A percentile compares a stretch with the other conserved stretches of the same genome.
Conservation (phyloP, 2,888 invertebrate species). For the Geophilus truncorum region DNA sequence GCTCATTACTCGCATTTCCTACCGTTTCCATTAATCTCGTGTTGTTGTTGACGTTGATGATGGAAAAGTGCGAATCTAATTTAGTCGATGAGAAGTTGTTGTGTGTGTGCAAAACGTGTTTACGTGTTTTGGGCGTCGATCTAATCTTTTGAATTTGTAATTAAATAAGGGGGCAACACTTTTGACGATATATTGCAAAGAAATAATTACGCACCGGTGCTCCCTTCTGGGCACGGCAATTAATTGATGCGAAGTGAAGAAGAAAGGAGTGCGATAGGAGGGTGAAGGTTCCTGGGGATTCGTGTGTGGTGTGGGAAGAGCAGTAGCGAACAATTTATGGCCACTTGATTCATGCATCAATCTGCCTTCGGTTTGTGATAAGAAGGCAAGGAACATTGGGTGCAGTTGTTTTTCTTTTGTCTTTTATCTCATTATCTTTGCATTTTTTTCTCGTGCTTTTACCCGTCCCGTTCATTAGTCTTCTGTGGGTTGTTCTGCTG, state of each 20-base stretch:
- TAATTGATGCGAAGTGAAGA: background rate
- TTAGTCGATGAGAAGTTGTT: background rate
- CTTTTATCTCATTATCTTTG: background rate
- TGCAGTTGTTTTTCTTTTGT: background rate
- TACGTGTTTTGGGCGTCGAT: background rate
- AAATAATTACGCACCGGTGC: background rate
- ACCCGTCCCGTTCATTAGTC: background rate
- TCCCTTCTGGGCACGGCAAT: background rate
- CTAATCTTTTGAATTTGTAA: background rate
- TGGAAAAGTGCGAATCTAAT: background rate
- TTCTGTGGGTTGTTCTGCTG: background rate
- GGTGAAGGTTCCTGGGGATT: background rate
- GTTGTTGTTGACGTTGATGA: background rate
- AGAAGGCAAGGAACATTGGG: background rate
- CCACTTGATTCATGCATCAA: background rate
- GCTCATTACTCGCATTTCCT: background rate
- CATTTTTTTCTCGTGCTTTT: background rate
- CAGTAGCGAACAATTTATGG: background rate
- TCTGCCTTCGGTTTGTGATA: background rate
- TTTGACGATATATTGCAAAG: background rate
- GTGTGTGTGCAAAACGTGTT: background rate
- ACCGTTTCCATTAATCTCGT: background rate
- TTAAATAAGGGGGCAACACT: background rate
- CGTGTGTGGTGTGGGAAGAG: background rate
- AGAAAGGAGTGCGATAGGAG: background rate